Percentiles rank a stretch among this genome's conserved stretches.
phyloP scores from a whole-genome alignment of 37 sponge, comb jelly and placozoan species.

The Crambe crambe region DNA sequence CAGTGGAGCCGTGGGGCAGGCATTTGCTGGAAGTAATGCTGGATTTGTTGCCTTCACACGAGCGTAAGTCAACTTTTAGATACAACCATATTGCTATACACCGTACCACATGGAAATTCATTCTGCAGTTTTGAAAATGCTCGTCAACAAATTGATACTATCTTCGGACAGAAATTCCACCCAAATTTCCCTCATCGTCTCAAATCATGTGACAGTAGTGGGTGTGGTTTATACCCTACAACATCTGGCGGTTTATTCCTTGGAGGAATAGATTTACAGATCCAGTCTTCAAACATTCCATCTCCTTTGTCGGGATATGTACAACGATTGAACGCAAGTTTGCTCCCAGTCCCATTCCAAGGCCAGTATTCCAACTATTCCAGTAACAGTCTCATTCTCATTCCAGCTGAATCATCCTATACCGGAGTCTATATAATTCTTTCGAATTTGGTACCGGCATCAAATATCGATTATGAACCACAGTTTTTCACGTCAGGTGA shows the following conservation, averaged over 20 bases:
- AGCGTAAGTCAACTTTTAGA: slow-evolving; percentile 31
- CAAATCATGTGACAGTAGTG: slow-evolving; percentile 18
- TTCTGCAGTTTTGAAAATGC: slow-evolving; percentile 67
- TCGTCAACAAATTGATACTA: slow-evolving; percentile 50
- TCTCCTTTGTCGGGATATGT: slow-evolving; percentile 68
- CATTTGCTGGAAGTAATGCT: slow-evolving; percentile 12
- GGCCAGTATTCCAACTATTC: slow-evolving; percentile 9
- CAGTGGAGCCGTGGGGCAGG: background rate
- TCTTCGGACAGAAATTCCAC: slow-evolving; percentile 72
- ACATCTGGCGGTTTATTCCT: slow-evolving; percentile 43
- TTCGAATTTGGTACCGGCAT: slow-evolving; percentile 47
- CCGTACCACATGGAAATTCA: no score
- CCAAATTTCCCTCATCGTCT: slow-evolving; percentile 61
- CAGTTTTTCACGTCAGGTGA: slow-evolving; percentile 17
- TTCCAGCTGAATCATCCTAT: slow-evolving; percentile 59
- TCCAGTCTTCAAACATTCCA: slow-evolving; percentile 30
- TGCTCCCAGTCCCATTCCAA: background rate
- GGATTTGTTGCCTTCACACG: slow-evolving; percentile 28
- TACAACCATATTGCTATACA: no score
- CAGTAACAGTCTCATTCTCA: slow-evolving; percentile 33
- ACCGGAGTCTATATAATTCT: slow-evolving; percentile 49
- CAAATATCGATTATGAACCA: background rate
- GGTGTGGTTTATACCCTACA: slow-evolving; percentile 81
- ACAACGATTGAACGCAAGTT: slow-evolving; percentile 1
- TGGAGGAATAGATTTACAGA: slow-evolving; percentile 46